These are phyloP conservation scores for Andrena minutula DNA, from an alignment of 2,888 invertebrate species.

Conservation along the genomic window DNA sequence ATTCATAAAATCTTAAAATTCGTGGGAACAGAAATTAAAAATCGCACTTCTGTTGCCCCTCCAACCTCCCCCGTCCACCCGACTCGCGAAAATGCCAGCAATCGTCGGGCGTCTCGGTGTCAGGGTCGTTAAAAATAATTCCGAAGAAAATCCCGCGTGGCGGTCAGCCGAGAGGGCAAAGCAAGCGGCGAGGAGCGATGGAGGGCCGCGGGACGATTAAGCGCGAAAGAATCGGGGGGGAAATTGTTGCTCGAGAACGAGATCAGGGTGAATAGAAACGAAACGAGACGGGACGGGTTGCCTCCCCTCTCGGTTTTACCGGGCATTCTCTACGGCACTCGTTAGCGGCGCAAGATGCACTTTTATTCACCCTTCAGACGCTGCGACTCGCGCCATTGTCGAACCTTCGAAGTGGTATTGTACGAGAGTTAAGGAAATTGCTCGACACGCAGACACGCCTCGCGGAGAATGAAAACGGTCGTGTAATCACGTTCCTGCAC, in stretches of 20 bases:
- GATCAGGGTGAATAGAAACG: constrained; percentile 56
- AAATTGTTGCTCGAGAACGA: constrained; percentile 53
- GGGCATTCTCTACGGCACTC: constrained; percentile 34
- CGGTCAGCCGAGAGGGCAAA: background rate
- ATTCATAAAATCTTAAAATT: too few relatives aligned
- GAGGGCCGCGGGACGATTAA: constrained; percentile 37
- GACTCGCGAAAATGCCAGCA: too few relatives aligned
- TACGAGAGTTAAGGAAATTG: constrained; percentile 53
- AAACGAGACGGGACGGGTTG: constrained; percentile 46
- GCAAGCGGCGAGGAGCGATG: constrained; percentile 4
- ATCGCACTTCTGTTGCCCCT: too few relatives aligned
- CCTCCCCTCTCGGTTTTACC: constrained; percentile 25
- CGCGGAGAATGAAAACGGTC: constrained; percentile 7
- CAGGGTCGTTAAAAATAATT: constrained; percentile 5
- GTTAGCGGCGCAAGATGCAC: constrained; percentile 55
- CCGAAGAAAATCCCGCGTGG: background rate
- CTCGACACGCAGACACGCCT: constrained; percentile 28
- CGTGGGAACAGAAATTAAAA: too few relatives aligned
- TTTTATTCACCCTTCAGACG: constrained; percentile 52
- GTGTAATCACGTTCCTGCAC: constrained; percentile 18
- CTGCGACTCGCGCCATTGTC: constrained; percentile 31
- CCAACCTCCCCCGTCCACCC: too few relatives aligned
- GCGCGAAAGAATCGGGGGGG: constrained; percentile 46
- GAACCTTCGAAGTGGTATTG: constrained; percentile 31
- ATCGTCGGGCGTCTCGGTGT: background rate